Percentiles rank a stretch among this genome's conserved stretches.
phyloP scores from a whole-genome alignment of 1,140 invertebrate species.

The Bacillus rossius region DNA sequence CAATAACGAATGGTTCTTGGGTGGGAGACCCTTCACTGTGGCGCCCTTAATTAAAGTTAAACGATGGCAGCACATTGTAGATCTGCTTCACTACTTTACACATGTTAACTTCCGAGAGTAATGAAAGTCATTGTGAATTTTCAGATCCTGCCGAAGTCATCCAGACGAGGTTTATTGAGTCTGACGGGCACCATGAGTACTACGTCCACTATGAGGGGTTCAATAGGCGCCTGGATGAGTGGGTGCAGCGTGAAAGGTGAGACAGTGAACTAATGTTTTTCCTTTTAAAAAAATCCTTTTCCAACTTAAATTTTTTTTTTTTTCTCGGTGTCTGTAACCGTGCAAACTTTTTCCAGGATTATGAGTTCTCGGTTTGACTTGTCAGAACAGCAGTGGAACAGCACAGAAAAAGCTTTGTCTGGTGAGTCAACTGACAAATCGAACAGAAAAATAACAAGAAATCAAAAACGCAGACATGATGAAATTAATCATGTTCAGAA shows the following conservation, averaged over 20 bases:
- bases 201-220: constrained; percentile 96
- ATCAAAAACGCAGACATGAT: constrained; percentile 97
- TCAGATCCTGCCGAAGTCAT: constrained; percentile 86
- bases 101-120: no score
- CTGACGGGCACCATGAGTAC: constrained; percentile 76
- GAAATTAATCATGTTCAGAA: constrained; percentile 98
- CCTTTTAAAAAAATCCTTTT: not conserved
- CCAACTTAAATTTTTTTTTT: no score
- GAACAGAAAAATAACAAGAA: constrained; percentile 91
- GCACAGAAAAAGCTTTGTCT: constrained; percentile 40
- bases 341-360: constrained; percentile 50
- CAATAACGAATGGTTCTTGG: no score
- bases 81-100: no score
- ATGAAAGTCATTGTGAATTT: no score
- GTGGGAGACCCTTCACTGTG: no score
- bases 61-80: no score
- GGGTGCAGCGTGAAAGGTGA: constrained; percentile 74
- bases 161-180: constrained; percentile 75
- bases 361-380: constrained; percentile 79
- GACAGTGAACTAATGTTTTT: not conserved
- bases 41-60: no score
- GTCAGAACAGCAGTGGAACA: constrained; percentile 61
- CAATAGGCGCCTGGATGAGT: constrained; percentile 93
- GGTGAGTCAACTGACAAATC: constrained; percentile 59
- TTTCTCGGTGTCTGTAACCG: not conserved